Conservation (phyloP, 2,113 vertebrate genomes). For the Origma solitaria region DNA sequence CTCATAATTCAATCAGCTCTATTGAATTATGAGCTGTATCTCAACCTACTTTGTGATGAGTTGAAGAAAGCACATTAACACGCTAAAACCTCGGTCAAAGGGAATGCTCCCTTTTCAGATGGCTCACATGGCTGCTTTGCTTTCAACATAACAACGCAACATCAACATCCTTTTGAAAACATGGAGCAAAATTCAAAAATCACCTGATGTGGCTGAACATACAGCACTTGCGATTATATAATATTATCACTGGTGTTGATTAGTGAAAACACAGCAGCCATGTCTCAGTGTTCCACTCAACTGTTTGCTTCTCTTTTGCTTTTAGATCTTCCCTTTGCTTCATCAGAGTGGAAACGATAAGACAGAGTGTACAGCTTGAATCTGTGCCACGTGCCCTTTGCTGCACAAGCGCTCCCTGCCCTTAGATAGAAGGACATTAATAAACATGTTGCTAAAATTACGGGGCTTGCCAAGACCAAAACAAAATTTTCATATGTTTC, state of each 20-base stretch:
- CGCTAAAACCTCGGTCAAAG: background rate
- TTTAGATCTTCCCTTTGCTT: background rate
- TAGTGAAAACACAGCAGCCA: background rate
- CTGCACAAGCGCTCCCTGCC: background rate
- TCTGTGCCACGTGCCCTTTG: background rate
- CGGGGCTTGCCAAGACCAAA: background rate
- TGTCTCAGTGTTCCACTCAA: background rate
- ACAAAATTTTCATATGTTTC: background rate
- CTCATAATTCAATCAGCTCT: background rate
- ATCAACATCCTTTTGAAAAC: background rate
- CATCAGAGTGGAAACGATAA: background rate
- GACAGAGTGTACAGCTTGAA: background rate
- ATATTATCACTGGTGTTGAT: background rate
- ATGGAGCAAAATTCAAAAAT: background rate
- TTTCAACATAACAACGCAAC: background rate
- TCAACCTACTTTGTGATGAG: background rate
- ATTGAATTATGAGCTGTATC: background rate
- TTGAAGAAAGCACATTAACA: background rate
- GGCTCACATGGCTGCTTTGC: background rate
- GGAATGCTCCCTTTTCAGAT: background rate
- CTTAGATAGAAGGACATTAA: background rate
- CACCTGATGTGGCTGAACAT: background rate
- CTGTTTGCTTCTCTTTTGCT: background rate
- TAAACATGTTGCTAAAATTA: background rate
- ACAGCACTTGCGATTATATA: background rate